These are phyloP conservation scores for Cylloceria caligata DNA, from an alignment of 2,888 invertebrate genomes.

Conservation along the genomic window DNA sequence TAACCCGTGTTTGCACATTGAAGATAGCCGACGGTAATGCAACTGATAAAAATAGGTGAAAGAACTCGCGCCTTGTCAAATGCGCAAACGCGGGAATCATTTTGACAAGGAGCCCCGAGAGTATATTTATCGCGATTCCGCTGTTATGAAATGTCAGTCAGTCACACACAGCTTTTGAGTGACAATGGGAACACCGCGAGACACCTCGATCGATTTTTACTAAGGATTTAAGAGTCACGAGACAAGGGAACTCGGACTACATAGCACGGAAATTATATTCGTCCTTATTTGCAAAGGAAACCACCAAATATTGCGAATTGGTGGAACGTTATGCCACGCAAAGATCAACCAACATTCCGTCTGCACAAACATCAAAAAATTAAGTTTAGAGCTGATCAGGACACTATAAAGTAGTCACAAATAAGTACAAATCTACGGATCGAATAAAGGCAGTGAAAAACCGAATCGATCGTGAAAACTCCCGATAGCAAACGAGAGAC, in stretches of 20 bases:
- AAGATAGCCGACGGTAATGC: slow-evolving; percentile 24
- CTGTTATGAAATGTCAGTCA: slow-evolving; percentile 74
- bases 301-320: slow-evolving; percentile 57
- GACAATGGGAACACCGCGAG: slow-evolving; percentile 72
- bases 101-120: slow-evolving; percentile 56
- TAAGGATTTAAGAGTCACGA: slow-evolving; percentile 31
- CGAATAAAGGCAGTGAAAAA: slow-evolving; percentile 8
- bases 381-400: slow-evolving; percentile 72
- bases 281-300: slow-evolving; percentile 43
- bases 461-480: slow-evolving; percentile 31
- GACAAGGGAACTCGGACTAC: slow-evolving; percentile 20
- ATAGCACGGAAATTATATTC: slow-evolving; percentile 49
- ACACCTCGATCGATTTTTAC: slow-evolving; percentile 50
- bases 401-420: slow-evolving; percentile 65
- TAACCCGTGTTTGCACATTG: slow-evolving; percentile 45
- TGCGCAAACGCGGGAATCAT: slow-evolving; percentile 59
- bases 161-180: slow-evolving; percentile 71
- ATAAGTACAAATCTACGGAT: neutral
- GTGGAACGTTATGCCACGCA: slow-evolving; percentile 77
- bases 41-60: slow-evolving; percentile 69
- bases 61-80: slow-evolving; percentile 62
- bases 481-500: neutral
- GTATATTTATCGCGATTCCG: slow-evolving; percentile 74
- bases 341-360: slow-evolving; percentile 73
- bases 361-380: slow-evolving; percentile 79